Evolutionary conservation across 2,888 invertebrate genomes (phyloP).

Genomic region (Anoncus sp.): DNA sequence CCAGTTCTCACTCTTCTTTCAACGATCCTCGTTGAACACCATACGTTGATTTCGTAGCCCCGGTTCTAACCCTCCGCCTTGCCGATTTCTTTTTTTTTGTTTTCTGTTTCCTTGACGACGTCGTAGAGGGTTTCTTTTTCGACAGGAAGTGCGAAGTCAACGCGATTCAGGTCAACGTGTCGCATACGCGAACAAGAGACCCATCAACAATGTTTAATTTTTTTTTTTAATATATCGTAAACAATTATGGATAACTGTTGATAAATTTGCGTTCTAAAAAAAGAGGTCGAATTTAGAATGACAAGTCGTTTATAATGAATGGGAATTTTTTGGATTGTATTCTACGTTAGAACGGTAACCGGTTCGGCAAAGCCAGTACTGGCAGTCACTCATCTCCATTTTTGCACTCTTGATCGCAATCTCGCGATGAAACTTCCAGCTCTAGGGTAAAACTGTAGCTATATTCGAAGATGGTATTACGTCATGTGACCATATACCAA

Average conservation of each 20-base stretch:
- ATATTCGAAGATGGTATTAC: no score
- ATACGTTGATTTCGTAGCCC: constrained; percentile 3
- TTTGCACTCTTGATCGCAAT: no score
- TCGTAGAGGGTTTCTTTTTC: constrained; percentile 22
- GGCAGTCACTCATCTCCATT: no score
- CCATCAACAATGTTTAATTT: constrained; percentile 7
- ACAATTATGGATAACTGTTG: not conserved
- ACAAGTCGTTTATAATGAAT: no score
- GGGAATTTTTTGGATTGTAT: no score
- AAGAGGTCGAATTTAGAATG: no score
- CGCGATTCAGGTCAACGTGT: constrained; percentile 32
- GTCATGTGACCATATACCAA: no score
- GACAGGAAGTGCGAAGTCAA: constrained; percentile 31
- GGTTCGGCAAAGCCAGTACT: no score
- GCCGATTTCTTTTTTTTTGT: constrained; percentile 13
- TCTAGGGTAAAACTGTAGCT: no score
- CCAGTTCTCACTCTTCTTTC: constrained; percentile 37
- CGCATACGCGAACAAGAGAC: constrained; percentile 6
- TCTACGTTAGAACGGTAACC: no score
- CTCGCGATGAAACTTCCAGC: no score
- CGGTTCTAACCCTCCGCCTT: constrained; percentile 12
- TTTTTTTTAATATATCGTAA: not conserved
- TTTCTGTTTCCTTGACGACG: constrained; percentile 30
- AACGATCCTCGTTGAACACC: constrained; percentile 22
- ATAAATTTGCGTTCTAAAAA: not conserved